Evolutionary conservation across 1,140 invertebrate species (phyloP), one percentile per base, ranked within the genome.

Genomic region (Pogonomyrmex barbatus): DNA sequence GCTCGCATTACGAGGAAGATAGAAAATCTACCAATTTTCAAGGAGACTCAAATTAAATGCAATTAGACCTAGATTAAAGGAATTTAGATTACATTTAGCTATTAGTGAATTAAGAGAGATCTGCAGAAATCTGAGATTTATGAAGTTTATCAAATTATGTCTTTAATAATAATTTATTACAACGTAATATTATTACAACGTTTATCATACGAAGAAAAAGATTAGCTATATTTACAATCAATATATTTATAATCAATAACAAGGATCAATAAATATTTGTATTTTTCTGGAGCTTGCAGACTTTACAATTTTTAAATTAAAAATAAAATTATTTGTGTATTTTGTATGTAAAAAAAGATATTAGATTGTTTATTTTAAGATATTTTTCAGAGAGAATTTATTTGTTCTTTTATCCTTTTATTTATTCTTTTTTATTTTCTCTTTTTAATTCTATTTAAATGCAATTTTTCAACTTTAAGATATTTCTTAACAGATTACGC

Each of bases 1-100:
- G 54, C 54, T 77, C 68, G 78, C 56, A 60, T 85, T 81, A 77
- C 87, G 67, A 63, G 73, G 60, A 47, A 50, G 60, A 78, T 9
- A 10, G 60, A 52, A 78, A 36, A 50, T 52, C 45, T 17, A 10
- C 10, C 24, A 63, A 78, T 78, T 78, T 78, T 78, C 36, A 17
- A 65, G 60, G 65, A 62, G 30, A 65, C 42, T 42, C 39, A n/a
- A 56, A 78, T 65, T 50, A 63, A 30, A 62, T 62, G 30, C 56
- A 78, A 63, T 63, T 78, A 65, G 1, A 52, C 17, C 3, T n/a
- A 10, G 12, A 39, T 78, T 78, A 65, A 62, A 47, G 17, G 52
- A 17, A 63, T 62, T 77, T 76, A 58, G 14, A 76, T 62, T 77
- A 47, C 8, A n/a, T 45, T 36, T 65, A 65, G 39, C 0, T 1